phyloP scores from a whole-genome alignment of 2,797 vertebrate genomes.

The Pangasius sanitwongsei region DNA sequence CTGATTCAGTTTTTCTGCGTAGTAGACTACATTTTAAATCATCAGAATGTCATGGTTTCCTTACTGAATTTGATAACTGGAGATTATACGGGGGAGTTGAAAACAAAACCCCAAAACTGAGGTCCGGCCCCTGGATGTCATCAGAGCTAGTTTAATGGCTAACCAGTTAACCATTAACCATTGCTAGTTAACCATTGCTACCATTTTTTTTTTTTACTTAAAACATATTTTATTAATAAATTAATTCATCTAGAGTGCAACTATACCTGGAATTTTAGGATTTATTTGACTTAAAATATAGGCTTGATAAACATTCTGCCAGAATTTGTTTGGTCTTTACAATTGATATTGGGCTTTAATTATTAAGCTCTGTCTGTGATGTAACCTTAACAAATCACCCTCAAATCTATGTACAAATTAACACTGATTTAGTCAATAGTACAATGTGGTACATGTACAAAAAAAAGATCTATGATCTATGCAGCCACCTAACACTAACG shows the following conservation, averaged over 20 bases:
- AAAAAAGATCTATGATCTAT: background rate
- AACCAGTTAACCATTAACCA: too few species aligned
- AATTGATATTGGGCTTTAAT: background rate
- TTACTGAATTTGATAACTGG: background rate
- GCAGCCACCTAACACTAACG: background rate
- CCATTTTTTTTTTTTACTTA: background rate
- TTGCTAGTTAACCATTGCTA: too few species aligned
- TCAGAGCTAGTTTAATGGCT: background rate
- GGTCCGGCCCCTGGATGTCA: background rate
- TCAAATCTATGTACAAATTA: background rate
- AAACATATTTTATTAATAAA: background rate
- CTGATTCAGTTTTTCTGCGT: background rate
- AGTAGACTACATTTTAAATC: background rate
- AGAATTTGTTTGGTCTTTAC: background rate
- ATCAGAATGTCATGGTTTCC: background rate
- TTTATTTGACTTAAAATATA: constrained; percentile 32
- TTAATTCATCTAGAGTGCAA: background rate
- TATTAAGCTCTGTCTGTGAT: background rate
- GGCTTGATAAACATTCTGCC: constrained; percentile 3
- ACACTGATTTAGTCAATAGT: constrained; percentile 15
- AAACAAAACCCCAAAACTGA: background rate
- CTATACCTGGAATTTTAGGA: background rate
- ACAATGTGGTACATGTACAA: background rate
- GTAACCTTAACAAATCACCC: background rate
- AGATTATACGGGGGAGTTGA: background rate